phyloP scores from a whole-genome alignment of 2,888 invertebrate genomes.

The Ophioninae sp. region DNA sequence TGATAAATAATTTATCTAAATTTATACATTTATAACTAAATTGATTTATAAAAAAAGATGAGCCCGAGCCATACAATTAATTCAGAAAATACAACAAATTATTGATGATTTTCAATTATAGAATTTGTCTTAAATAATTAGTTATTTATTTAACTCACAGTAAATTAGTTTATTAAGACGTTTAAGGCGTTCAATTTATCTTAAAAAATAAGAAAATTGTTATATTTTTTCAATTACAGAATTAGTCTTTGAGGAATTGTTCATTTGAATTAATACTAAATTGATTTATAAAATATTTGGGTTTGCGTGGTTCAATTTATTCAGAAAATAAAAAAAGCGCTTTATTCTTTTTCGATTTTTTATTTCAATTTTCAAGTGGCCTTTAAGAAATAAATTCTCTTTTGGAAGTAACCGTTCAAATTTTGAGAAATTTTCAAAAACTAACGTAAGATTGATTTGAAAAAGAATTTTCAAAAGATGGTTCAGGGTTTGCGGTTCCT shows the following conservation, averaged over 20 bases:
- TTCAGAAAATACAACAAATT: not conserved
- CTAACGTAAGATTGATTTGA: not conserved
- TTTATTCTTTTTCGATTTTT: not conserved
- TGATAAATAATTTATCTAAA: not conserved
- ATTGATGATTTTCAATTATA: not conserved
- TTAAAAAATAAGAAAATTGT: too few relatives aligned
- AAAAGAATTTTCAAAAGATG: conserved; percentile 33
- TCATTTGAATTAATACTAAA: too few relatives aligned
- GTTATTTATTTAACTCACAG: too few relatives aligned
- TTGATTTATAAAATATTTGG: not conserved
- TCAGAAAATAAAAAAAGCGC: not conserved
- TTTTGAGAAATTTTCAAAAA: not conserved
- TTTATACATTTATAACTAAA: too few relatives aligned
- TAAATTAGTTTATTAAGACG: too few relatives aligned
- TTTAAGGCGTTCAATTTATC: too few relatives aligned
- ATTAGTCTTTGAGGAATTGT: too few relatives aligned
- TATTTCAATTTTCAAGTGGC: not conserved
- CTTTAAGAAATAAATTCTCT: not conserved
- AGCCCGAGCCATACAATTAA: not conserved
- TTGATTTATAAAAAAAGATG: not conserved
- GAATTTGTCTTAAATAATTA: too few relatives aligned
- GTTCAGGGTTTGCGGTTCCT: conserved; percentile 54
- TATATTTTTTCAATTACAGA: too few relatives aligned
- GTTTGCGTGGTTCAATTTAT: not conserved
- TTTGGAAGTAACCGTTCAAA: not conserved